Percentiles rank a stretch among this genome's conserved stretches.
These are phyloP conservation scores for Harpalus rufipes DNA, from an alignment of 2,888 invertebrate genomes.

Conservation along the genomic window DNA sequence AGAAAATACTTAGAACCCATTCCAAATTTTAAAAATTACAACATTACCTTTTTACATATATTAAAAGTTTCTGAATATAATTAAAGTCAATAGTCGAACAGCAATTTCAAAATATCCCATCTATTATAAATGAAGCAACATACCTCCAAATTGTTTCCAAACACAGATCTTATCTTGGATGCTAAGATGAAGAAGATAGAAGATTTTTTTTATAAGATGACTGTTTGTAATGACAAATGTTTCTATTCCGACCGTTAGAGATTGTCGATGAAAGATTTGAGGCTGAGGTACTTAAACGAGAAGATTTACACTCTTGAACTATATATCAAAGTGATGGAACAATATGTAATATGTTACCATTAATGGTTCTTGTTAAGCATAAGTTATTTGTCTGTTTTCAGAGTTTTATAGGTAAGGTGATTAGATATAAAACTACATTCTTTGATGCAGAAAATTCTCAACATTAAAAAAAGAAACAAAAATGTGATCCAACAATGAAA, in stretches of 20 bases:
- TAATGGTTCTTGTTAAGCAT: slow-evolving; percentile 23
- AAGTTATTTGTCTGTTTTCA: slow-evolving; percentile 22
- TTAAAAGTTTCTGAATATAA: slow-evolving; percentile 1
- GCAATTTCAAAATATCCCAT: neutral
- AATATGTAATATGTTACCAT: slow-evolving; percentile 34
- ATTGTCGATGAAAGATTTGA: slow-evolving; percentile 12
- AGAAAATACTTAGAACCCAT: neutral
- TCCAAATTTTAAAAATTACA: neutral
- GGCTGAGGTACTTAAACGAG: slow-evolving; percentile 9
- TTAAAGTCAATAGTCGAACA: neutral
- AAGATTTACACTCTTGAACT: slow-evolving; percentile 15
- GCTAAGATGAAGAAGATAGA: slow-evolving; percentile 17
- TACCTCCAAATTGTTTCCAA: neutral
- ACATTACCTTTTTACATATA: neutral
- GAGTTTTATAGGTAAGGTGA: neutral
- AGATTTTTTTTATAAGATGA: slow-evolving; percentile 15
- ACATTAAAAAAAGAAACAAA: neutral
- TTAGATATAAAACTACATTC: neutral
- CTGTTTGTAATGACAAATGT: slow-evolving; percentile 22
- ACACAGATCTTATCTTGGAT: slow-evolving; percentile 24
- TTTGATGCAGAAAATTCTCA: neutral
- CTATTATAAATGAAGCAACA: slow-evolving; percentile 15
- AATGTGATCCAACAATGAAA: too few species aligned
- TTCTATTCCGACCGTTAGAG: neutral
- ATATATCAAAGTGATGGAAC: slow-evolving; percentile 32